phyloP scores from a whole-genome alignment of 64 coral and sea anemone species.

The Stylophora pistillata region DNA sequence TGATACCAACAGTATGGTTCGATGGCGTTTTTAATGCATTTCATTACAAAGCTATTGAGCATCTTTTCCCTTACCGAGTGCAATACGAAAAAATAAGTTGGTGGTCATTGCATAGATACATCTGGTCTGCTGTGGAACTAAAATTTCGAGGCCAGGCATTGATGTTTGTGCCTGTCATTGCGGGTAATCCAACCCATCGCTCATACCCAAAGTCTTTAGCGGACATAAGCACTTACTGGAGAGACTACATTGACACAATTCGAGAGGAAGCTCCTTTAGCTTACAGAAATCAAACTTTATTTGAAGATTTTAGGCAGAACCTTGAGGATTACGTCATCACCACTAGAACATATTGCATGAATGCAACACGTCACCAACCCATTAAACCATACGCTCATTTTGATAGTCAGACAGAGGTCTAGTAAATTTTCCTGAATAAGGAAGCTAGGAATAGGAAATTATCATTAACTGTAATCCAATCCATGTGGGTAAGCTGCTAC shows the following conservation, averaged over 20 bases:
- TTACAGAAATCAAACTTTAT: not conserved
- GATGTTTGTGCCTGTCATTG: slow-evolving; percentile 11
- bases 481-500: too few relatives aligned
- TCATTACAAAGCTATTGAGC: slow-evolving; percentile 33
- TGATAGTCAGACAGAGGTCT: not conserved
- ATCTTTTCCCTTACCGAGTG: slow-evolving; percentile 39
- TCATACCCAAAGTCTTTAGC: not conserved
- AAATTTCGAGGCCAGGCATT: slow-evolving; percentile 16
- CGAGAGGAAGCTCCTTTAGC: not conserved
- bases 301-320: slow-evolving; percentile 2
- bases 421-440: too few relatives aligned
- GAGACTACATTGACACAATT: not conserved
- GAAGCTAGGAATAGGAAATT: too few relatives aligned
- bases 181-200: not conserved
- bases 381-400: slow-evolving; percentile 23
- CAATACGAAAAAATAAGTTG: slow-evolving; percentile 11
- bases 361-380: slow-evolving; percentile 1
- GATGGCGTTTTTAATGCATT: slow-evolving; percentile 50
- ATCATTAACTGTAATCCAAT: too few relatives aligned
- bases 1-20: slow-evolving; percentile 40
- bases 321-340: not conserved
- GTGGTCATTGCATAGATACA: not conserved
- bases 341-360: not conserved
- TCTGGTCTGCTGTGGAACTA: slow-evolving; percentile 12
- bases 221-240: not conserved